Base-by-base conservation (phyloP, 2,113 vertebrate genomes). In the Microcebus ravelobensis region DNA sequence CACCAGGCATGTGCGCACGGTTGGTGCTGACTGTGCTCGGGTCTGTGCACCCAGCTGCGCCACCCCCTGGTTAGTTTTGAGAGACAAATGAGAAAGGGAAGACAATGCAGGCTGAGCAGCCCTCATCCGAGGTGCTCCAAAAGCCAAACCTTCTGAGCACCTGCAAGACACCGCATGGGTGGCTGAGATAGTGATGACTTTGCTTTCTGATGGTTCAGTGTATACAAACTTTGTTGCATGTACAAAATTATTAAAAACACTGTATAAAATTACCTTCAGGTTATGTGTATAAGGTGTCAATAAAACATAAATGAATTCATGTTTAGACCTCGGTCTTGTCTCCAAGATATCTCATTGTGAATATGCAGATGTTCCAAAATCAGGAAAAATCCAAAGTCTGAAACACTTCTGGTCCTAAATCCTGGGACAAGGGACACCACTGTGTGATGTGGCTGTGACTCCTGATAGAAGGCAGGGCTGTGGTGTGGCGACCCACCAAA, bases 1-100 rank as follows among this genome's bases (percentile, higher is more conserved):
- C 45, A 18, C 48, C 15, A 9, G 15, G 0, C 14, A 5, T 29
- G 23, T 74, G 39, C 17, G 27, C 2, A 2, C 6, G 0, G 42
- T 29, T 25, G 27, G 27, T 4, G 3, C 25, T 29, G 42, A 15
- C 1, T 27, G 25, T 74, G 4, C 14, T 74, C 25, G 6, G 55
- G 55, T 57, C 20, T 57, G 18, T 57, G 18, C 55, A 21, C 55
- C 20, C 6, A 6, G 20, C 68, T 23, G 68, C 36, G 2, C 21
- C 21, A 23, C 42, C 31, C 14, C 23, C 55, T 27, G 5, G 0
- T 36, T 5, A 11, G 13, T 17, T 50, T 31, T 79, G 17, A 39
- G 39, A 0, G 7, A 15, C 0, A 2, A 39, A 8, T 36, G 25
- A 42, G 29, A 17, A 29, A 57, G 29, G 29, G 25, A 8, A 27